phyloP scores from a whole-genome alignment of 2,113 vertebrate species.

The Sialia sialis region DNA sequence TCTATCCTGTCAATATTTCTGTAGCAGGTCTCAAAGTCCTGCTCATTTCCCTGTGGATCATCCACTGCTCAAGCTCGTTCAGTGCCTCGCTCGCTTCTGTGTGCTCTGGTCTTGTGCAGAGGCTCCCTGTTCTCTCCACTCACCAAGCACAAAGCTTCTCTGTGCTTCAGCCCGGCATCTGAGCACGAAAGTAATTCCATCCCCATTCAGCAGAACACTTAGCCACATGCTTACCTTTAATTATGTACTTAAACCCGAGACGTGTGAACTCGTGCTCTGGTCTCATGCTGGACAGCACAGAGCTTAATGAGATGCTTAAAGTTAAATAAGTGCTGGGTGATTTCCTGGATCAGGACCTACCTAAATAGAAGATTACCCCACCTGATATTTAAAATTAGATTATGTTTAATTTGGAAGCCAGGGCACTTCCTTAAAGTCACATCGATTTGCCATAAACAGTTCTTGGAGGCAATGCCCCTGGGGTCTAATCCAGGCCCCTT shows the following conservation, averaged over 20 bases:
- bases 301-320: not conserved
- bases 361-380: not conserved
- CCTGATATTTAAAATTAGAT: constrained; percentile 21
- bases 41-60: not conserved
- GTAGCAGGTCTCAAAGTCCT: not conserved
- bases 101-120: rapidly evolving
- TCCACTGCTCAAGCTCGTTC: not conserved
- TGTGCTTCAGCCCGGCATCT: not conserved
- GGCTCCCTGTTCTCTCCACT: not conserved
- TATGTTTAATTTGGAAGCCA: not conserved
- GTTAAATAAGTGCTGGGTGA: not conserved
- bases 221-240: constrained; percentile 39
- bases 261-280: not conserved
- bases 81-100: rapidly evolving
- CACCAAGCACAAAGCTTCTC: not conserved
- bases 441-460: not conserved
- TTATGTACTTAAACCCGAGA: constrained; percentile 31
- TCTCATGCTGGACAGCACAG: not conserved
- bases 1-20: not conserved
- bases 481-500: not conserved
- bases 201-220: not conserved
- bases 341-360: constrained; percentile 50
- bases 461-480: not conserved
- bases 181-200: not conserved
- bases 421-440: not conserved